Evolutionary conservation across 2,797 vertebrate species (phyloP).

Genomic region (Sebastes hubbsi): DNA sequence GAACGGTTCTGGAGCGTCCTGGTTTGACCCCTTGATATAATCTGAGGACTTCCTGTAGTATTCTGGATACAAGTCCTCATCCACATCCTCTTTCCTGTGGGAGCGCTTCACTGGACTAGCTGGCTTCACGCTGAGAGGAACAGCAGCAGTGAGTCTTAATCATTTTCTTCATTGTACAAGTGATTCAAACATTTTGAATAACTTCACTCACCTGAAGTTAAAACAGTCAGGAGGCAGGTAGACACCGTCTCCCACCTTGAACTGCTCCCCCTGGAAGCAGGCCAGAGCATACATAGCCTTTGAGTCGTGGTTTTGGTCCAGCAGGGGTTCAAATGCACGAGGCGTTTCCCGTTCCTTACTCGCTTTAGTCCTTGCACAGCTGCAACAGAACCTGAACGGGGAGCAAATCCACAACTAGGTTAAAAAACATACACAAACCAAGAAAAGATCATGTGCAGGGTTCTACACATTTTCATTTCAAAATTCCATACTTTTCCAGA

Average conservation of each 20-base stretch:
- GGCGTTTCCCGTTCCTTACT: slow-evolving; percentile 85
- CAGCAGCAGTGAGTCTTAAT: neutral
- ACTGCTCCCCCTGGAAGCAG: slow-evolving; percentile 88
- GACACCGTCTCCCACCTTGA: slow-evolving; percentile 87
- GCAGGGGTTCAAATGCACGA: slow-evolving; percentile 80
- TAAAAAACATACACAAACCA: no score
- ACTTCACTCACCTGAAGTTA: slow-evolving; percentile 84
- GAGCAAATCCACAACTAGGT: neutral
- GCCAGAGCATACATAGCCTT: slow-evolving; percentile 86
- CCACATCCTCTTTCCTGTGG: slow-evolving; percentile 90
- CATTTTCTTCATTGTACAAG: neutral
- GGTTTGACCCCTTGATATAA: slow-evolving; percentile 98
- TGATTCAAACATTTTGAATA: neutral
- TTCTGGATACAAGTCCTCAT: slow-evolving; percentile 94
- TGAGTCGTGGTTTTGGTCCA: slow-evolving; percentile 75
- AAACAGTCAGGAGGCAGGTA: slow-evolving; percentile 91
- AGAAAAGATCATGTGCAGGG: no score
- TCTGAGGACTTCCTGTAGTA: slow-evolving; percentile 97
- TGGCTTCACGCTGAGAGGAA: slow-evolving; percentile 84
- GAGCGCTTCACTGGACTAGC: slow-evolving; percentile 91
- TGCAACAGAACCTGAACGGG: slow-evolving; percentile 87
- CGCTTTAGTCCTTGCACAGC: slow-evolving; percentile 85
- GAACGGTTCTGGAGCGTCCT: slow-evolving; percentile 91
- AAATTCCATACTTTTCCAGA: no score
- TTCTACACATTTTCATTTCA: no score